These are phyloP conservation scores for Megalopta genalis DNA, from an alignment of 1,140 invertebrate genomes.

Conservation along the genomic window DNA sequence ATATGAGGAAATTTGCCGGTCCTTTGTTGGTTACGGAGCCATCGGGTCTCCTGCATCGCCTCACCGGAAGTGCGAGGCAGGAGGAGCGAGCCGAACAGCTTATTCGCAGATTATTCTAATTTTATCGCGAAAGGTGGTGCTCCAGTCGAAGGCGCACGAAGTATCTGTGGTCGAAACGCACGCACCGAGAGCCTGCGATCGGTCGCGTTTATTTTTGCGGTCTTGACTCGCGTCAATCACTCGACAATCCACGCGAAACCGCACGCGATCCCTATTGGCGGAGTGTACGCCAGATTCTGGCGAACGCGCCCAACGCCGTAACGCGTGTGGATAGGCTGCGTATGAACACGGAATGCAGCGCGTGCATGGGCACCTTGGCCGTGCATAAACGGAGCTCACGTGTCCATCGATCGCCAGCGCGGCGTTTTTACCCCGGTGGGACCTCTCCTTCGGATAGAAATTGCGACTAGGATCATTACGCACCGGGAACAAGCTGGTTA, in stretches of 20 bases:
- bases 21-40: too few relatives aligned
- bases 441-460: constrained; percentile 37
- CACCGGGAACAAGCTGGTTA: constrained; percentile 47
- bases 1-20: too few relatives aligned
- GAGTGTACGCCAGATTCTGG: constrained; percentile 41
- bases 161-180: constrained; percentile 52
- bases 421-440: not conserved
- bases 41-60: not conserved
- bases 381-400: constrained; percentile 34
- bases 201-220: constrained; percentile 64
- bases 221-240: constrained; percentile 61
- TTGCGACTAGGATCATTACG: constrained; percentile 51
- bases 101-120: not conserved
- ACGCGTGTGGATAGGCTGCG: constrained; percentile 11
- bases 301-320: constrained; percentile 30
- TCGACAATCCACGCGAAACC: constrained; percentile 59
- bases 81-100: not conserved
- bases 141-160: constrained; percentile 22
- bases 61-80: not conserved
- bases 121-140: constrained; percentile 5
- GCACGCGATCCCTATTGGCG: constrained; percentile 60
- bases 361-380: not conserved
- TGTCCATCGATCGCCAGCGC: constrained; percentile 42
- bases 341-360: constrained; percentile 15
- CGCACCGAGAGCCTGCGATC: constrained; percentile 37